Evolutionary conservation across 1,140 invertebrate genomes (phyloP), one percentile per base, ranked within the genome.

Genomic region (Pantala flavescens): DNA sequence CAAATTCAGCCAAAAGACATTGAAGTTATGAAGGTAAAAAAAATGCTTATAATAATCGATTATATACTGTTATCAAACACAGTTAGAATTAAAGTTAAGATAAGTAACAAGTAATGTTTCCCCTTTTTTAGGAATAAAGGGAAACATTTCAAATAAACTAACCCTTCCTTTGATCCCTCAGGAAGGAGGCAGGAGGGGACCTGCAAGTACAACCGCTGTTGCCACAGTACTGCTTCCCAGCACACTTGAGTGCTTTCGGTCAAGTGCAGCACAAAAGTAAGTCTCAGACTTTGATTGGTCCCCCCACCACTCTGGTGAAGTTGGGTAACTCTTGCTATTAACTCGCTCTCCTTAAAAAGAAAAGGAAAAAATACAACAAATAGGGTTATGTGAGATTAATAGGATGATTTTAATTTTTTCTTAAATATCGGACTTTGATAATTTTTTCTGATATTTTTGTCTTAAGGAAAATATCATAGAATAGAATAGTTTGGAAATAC

Each of bases 111-210:
- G n/a, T n/a, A n/a, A n/a, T n/a, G n/a, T n/a, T n/a, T n/a, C n/a
- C n/a, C n/a, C n/a, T n/a, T n/a, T n/a, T n/a, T n/a, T n/a, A n/a
- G n/a, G n/a, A n/a, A n/a, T n/a, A 9, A 36, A 36, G 28, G 9
- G 28, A 9, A 36, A 36, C 9, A 2, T 36, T 9, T 36, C 28
- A 36, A 36, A 36, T 36, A 9, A 36, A 78, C 79, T 78, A 75
- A 82, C 76, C 91, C 92, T 81, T 98, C 93, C 83, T 96, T 95
- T 73, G 94, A 97, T 77, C 94, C 94, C 79, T 93, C 91, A 7
- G 92, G 90, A 74, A 94, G 87, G 73, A 96, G 88, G 77, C 90
- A 89, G 73, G 88, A 88, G 23, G 95, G 95, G 77, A 97, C 87
- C 71, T 94, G 92, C 77, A 97, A 90, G 82, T 94, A 97, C 74